A percentile compares a stretch with the other conserved stretches of the same genome.
Conservation (phyloP, 2,113 vertebrate genomes). For the Dicentrarchus labrax region DNA sequence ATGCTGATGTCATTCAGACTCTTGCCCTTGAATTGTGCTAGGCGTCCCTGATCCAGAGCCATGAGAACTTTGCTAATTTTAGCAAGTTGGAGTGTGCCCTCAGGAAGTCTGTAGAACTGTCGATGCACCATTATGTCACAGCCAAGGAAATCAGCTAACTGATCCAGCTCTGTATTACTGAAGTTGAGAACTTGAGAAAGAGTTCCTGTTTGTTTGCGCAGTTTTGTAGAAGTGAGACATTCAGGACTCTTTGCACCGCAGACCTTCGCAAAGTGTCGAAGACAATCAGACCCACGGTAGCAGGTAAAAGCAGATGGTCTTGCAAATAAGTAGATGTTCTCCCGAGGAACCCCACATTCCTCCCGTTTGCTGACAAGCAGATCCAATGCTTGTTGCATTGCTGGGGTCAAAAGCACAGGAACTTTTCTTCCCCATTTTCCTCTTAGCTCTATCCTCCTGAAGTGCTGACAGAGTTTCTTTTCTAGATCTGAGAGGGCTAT, state of each 20-base stretch:
- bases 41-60: slow-evolving; percentile 14
- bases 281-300: slow-evolving; percentile 54
- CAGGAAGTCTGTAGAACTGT: slow-evolving; percentile 27
- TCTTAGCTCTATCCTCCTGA: slow-evolving; percentile 50
- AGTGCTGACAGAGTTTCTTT: slow-evolving; percentile 48
- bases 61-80: too few relatives aligned
- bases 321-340: slow-evolving; percentile 30
- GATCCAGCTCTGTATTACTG: slow-evolving; percentile 46
- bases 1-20: slow-evolving; percentile 35
- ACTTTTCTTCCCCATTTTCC: slow-evolving; percentile 53
- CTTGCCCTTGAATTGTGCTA: slow-evolving; percentile 29
- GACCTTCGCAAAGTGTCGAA: slow-evolving; percentile 22
- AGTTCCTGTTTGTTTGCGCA: slow-evolving; percentile 56
- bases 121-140: slow-evolving; percentile 12
- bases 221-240: slow-evolving; percentile 45
- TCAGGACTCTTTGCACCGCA: slow-evolving; percentile 48
- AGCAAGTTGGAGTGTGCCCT: slow-evolving; percentile 17
- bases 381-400: slow-evolving; percentile 52
- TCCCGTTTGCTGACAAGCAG: slow-evolving; percentile 50
- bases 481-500: slow-evolving; percentile 30
- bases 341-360: slow-evolving; percentile 37
- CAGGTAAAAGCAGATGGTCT: slow-evolving; percentile 34
- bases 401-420: slow-evolving; percentile 58
- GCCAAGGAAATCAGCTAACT: slow-evolving; percentile 15
- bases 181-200: slow-evolving; percentile 61